Base-by-base conservation (phyloP, 2,888 invertebrate genomes). In the Coenonympha glycerion region DNA sequence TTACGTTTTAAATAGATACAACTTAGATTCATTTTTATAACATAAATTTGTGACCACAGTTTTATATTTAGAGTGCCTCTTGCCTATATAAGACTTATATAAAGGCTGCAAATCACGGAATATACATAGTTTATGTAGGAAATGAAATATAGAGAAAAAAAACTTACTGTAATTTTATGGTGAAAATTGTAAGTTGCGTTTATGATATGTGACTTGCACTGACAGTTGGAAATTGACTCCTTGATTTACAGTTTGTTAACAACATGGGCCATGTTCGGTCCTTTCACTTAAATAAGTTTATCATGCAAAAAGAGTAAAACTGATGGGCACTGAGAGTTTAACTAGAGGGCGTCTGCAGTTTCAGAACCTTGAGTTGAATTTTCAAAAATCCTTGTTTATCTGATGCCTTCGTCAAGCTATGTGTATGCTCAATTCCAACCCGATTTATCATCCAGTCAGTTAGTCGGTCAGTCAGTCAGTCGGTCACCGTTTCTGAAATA, bases 11-110 rank as follows among this genome's bases (percentile, higher is more conserved):
- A 73, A 78, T 82, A 81, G 81, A 68, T 77, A 72, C 66, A 69
- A 64, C 58, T 79, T 85, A 84, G 83, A 77, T 78, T 79, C 77
- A 73, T 84, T 86, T 82, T 83, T 83, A 76, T 81, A 79, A 73
- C 68, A 74, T 78, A 72, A 81, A 87, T 86, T n/a, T 86, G 86
- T 85, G 88, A 88, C 88, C 87, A 88, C 88, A 77, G 82, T 88
- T 88, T 88, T 89, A 88, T 89, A 89, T 88, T 87, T 89, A 87
- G 89, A 89, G 89, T 89, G 89, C 89, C 89, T 89, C 89, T 89
- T 88, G 87, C 88, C 88, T 88, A 76, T 85, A 86, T 81, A 87
- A 88, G 88, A 88, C 87, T 88, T 86, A 86, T 84, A 82, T 83
- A 85, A 88, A 87, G 88, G 88, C 88, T 88, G 88, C 88, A 80